Evolutionary conservation across 2,888 invertebrate species (phyloP).

Genomic region (Cephus sareptanus): DNA sequence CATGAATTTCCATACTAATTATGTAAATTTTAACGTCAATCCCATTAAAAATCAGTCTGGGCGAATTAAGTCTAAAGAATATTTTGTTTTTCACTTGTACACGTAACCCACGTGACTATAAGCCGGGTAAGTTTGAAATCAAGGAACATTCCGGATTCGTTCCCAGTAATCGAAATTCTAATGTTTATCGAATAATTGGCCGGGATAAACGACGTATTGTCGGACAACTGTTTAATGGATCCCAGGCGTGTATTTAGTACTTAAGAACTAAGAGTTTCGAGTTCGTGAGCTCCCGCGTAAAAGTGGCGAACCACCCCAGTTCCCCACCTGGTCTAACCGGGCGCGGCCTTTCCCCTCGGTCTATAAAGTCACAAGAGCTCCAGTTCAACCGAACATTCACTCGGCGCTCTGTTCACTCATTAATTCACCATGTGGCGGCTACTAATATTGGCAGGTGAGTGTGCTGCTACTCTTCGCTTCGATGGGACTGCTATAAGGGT

Average conservation of each 20-base stretch:
- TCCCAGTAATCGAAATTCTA: neutral
- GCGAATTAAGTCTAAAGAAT: neutral
- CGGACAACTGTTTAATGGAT: slow-evolving; percentile 11
- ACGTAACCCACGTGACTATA: neutral
- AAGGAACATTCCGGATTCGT: neutral
- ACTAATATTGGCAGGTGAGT: slow-evolving; percentile 63
- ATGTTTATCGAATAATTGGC: neutral
- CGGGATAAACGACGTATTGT: neutral
- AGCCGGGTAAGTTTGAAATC: neutral
- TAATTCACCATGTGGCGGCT: slow-evolving; percentile 59
- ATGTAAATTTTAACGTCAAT: neutral
- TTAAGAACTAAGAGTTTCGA: slow-evolving; percentile 1
- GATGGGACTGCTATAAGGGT: slow-evolving; percentile 13
- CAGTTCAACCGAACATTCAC: slow-evolving; percentile 60
- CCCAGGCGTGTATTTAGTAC: slow-evolving; percentile 32
- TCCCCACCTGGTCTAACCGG: slow-evolving; percentile 44
- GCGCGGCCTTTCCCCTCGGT: slow-evolving; percentile 63
- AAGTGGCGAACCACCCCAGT: slow-evolving; percentile 58
- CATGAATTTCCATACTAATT: neutral
- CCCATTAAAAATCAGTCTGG: neutral
- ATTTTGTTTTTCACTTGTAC: neutral
- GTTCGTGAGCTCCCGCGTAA: slow-evolving; percentile 35
- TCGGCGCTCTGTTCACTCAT: slow-evolving; percentile 56
- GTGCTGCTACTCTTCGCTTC: slow-evolving; percentile 15
- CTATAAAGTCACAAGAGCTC: slow-evolving; percentile 61